Base-by-base conservation (phyloP, 2,888 invertebrate species). In the Nematopogon swammerdamellus region DNA sequence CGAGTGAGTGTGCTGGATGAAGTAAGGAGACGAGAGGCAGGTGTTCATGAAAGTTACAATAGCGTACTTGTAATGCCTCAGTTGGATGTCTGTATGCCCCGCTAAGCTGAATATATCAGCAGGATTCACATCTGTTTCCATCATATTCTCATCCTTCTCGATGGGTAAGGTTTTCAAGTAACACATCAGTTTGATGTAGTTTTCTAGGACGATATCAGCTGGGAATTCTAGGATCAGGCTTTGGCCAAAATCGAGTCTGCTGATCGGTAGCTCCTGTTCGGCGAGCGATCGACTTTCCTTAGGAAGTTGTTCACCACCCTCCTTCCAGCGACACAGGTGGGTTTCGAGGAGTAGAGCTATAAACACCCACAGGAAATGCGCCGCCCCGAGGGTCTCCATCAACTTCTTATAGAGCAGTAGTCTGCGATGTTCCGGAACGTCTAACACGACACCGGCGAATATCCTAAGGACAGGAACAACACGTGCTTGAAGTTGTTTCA, bases 371-470 rank as follows among this genome's bases (percentile, higher is more conserved):
- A 92, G 71, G 63, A 87, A 85, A 49, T 86, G 76, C 51, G 82
- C 75, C 0, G 84, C 69, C 6, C 82, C 82, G 1, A 96, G 74
- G 0, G 91, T 88, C 29, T 84, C 81, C n/a, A 96, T 72, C 2
- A 97, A 76, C 58, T 91, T 90, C 29, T 80, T 82, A 54, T 95
- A 95, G 1, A 97, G 72, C 0, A 91, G 88, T 50, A 88, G 71
- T 50, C 95, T 81, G 45, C 98, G 84, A 68, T 99, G 98, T 59
- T 92, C 91, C 0, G 98, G 97, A 16, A 99, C 92, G 68, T 98
- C 94, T 0, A 92, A 80, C 45, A 96, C 83, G 0, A 94, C 93
- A 60, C 92, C 92, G 0, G 95, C 91, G 67, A 99, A 98, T 45
- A 97, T 92, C 45, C 94, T 84, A 18, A 95, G 72, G 16, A 95